A percentile compares a stretch with the other conserved stretches of the same genome.
Evolutionary conservation across 2,797 vertebrate genomes (phyloP).

Genomic region (Lophius americanus): DNA sequence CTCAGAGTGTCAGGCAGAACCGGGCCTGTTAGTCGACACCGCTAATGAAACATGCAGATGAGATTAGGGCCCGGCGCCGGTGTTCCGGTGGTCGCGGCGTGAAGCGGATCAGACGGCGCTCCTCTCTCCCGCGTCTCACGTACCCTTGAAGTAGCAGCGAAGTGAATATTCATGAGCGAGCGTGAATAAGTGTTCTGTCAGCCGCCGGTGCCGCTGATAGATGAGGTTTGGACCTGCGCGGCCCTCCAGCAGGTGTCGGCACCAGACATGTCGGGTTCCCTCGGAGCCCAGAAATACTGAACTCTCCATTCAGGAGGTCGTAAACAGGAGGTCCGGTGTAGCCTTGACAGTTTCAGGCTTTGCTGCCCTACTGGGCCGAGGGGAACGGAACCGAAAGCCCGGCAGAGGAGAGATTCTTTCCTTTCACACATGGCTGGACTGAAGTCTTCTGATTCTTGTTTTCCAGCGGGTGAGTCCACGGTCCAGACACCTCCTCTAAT

Average conservation of each 20-base stretch:
- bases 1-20: slow-evolving; percentile 85
- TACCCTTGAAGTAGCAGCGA: slow-evolving; percentile 82
- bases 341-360: slow-evolving; percentile 56
- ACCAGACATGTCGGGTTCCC: slow-evolving; percentile 39
- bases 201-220: slow-evolving; percentile 88
- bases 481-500: slow-evolving; percentile 60
- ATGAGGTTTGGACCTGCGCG: slow-evolving; percentile 81
- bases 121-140: slow-evolving; percentile 69
- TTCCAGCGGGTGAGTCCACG: slow-evolving; percentile 55
- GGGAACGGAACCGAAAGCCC: slow-evolving; percentile 18
- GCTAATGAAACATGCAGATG: slow-evolving; percentile 91
- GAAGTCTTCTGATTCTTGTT: slow-evolving; percentile 57
- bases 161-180: slow-evolving; percentile 90
- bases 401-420: slow-evolving; percentile 34
- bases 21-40: slow-evolving; percentile 83
- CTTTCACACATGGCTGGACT: slow-evolving; percentile 50
- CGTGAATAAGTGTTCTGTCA: slow-evolving; percentile 92
- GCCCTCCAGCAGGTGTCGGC: no score
- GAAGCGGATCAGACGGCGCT: slow-evolving; percentile 37
- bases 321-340: slow-evolving; percentile 32
- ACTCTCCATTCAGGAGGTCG: slow-evolving; percentile 13
- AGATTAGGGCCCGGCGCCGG: slow-evolving; percentile 81
- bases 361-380: slow-evolving; percentile 13
- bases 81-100: no score
- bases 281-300: slow-evolving; percentile 31